phyloP scores from a whole-genome alignment of 2,113 vertebrate genomes.

The Cisticola juncidis region DNA sequence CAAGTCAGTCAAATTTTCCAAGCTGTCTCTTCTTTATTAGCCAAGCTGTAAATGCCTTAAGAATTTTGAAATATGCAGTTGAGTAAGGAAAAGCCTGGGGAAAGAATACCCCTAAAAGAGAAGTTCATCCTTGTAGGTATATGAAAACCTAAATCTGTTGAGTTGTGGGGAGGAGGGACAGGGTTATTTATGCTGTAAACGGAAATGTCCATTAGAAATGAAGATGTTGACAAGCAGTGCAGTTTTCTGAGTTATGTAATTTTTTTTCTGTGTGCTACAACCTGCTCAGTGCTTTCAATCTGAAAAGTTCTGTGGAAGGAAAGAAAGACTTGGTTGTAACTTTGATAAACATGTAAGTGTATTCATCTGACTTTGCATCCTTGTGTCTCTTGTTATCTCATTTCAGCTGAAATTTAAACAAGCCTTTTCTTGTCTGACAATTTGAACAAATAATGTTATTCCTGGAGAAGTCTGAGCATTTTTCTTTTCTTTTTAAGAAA shows the following conservation, averaged over 20 bases:
- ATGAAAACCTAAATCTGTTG: neutral
- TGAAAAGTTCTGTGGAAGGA: neutral
- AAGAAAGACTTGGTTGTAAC: neutral
- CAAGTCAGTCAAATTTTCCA: neutral
- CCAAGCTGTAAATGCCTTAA: neutral
- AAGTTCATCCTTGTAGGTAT: neutral
- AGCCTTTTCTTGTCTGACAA: neutral
- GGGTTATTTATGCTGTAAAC: neutral
- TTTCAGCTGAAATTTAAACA: neutral
- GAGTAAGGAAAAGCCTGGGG: neutral
- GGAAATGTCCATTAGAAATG: neutral
- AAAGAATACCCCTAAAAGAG: neutral
- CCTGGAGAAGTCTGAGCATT: neutral
- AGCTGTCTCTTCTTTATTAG: neutral
- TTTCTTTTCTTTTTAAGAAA: neutral
- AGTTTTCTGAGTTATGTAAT: too few species aligned
- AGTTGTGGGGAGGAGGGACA: neutral
- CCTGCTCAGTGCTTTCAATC: neutral
- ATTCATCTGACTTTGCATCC: neutral
- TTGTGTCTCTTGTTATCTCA: neutral
- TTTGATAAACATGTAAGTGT: neutral
- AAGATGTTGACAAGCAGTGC: neutral
- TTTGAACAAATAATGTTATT: neutral
- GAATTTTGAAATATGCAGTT: neutral
- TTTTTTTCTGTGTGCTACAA: neutral